Conservation (phyloP, 1,140 invertebrate genomes). For the Lepidotrigona ventralis region DNA sequence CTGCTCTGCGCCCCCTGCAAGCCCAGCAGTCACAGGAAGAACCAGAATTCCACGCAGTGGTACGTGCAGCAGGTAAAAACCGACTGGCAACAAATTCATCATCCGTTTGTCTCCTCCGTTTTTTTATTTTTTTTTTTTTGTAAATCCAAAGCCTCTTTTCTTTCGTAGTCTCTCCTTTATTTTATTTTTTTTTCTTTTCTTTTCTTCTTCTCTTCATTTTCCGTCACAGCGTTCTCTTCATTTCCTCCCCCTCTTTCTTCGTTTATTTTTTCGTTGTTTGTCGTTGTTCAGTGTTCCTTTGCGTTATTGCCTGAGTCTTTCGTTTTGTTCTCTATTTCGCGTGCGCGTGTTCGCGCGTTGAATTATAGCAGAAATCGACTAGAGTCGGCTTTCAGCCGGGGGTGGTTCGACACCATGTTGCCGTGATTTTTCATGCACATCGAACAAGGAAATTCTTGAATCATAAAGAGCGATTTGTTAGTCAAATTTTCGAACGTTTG, state of each 20-base stretch:
- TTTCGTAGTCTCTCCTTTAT: background rate
- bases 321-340: background rate
- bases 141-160: background rate
- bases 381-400: background rate
- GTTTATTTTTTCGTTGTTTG: too few species aligned
- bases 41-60: constrained; percentile 76
- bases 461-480: too few species aligned
- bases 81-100: constrained; percentile 46
- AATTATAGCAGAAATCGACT: background rate
- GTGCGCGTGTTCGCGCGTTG: background rate
- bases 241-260: background rate
- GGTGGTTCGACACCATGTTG: background rate
- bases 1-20: constrained; percentile 77
- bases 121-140: background rate
- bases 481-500: too few species aligned
- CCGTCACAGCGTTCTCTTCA: too few species aligned
- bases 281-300: background rate
- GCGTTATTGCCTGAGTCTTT: background rate
- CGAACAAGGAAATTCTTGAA: background rate
- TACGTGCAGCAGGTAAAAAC: constrained; percentile 79
- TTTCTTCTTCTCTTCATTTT: background rate
- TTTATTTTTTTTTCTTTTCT: background rate
- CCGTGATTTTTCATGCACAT: background rate
- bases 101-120: background rate
- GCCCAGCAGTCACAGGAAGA: constrained; percentile 70